Base-by-base conservation (phyloP, 2,797 vertebrate genomes). In the Scomberomorus guttatus region DNA sequence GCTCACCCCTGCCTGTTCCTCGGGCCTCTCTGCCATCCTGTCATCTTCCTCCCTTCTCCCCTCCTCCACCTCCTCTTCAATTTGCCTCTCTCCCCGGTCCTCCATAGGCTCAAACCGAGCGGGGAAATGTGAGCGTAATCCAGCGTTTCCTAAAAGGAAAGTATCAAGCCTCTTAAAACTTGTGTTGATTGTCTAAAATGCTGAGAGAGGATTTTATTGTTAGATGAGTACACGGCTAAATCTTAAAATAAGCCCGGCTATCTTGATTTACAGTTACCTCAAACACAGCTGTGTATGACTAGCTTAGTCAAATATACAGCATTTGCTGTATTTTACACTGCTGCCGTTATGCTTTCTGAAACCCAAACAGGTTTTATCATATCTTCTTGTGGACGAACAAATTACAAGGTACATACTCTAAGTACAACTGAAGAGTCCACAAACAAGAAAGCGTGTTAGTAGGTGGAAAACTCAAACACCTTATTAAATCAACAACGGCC, bases 41-140 rank as follows among this genome's bases (percentile, higher is more conserved):
- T 87, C 85, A n/a, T 90, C 92, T 24, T 91, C 92, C 27, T 90
- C 93, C 77, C 79, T 86, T 69, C 75, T 72, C 68, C 83, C 90
- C 75, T 82, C 87, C 25, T 85, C 87, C 24, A 87, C 87, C 61
- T 89, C 87, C 72, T 84, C 91, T 46, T 86, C 89, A 27, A 79
- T 75, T 46, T 73, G 87, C 58, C 86, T 84, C 75, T 87, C 84
- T 82, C 93, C 94, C 79, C 88, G 89, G 85, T 94, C 93, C 80
- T 93, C 93, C 88, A 87, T 92, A 34, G 87, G 90, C 85, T 94
- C 95, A 68, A 95, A 93, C 57, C 82, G 90, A 73, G 92, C 89
- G 1, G 93, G 93, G 75, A 95, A 93, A 84, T 93, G 95, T 32
- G 86, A 81, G 29, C 85, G 90, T 84, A 95, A 93, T 79, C 91